These are phyloP conservation scores for Tympanuchus pallidicinctus DNA, from an alignment of 2,113 vertebrate species.

Conservation along the genomic window DNA sequence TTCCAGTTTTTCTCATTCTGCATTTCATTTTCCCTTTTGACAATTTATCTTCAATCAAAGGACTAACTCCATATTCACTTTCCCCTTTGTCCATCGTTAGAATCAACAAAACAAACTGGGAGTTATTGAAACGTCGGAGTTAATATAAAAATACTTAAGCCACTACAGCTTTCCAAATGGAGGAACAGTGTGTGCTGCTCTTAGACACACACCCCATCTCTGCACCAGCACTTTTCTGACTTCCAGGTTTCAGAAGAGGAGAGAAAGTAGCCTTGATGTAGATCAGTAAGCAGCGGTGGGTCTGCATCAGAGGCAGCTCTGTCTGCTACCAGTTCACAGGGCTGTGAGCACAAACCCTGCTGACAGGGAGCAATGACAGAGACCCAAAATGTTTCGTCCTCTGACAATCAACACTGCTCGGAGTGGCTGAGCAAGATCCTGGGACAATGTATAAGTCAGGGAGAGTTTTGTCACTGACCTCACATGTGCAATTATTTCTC, in stretches of 20 bases:
- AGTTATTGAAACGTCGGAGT: not conserved
- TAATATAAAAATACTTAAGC: not conserved
- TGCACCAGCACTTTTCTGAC: not conserved
- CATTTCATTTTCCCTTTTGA: not conserved
- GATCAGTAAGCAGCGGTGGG: not conserved
- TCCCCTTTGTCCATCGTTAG: not conserved
- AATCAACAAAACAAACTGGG: not conserved
- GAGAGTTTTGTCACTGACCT: slow-evolving; percentile 43
- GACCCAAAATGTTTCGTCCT: not conserved
- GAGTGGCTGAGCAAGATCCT: slow-evolving; percentile 13
- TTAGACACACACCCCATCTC: not conserved
- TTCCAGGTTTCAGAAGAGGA: slow-evolving; percentile 2
- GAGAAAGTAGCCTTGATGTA: not conserved
- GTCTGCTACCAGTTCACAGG: not conserved
- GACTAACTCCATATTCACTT: not conserved
- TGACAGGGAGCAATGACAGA: not conserved
- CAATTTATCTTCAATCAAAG: not conserved
- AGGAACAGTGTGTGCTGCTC: not conserved
- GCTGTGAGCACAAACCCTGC: not conserved
- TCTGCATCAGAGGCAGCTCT: not conserved
- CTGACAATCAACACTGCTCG: not conserved
- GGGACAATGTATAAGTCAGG: not conserved
- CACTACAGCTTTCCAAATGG: not conserved
- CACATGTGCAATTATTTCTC: not conserved
- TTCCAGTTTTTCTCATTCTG: not conserved